Conservation (phyloP, 2,113 vertebrate genomes). For the Raphicerus campestris region DNA sequence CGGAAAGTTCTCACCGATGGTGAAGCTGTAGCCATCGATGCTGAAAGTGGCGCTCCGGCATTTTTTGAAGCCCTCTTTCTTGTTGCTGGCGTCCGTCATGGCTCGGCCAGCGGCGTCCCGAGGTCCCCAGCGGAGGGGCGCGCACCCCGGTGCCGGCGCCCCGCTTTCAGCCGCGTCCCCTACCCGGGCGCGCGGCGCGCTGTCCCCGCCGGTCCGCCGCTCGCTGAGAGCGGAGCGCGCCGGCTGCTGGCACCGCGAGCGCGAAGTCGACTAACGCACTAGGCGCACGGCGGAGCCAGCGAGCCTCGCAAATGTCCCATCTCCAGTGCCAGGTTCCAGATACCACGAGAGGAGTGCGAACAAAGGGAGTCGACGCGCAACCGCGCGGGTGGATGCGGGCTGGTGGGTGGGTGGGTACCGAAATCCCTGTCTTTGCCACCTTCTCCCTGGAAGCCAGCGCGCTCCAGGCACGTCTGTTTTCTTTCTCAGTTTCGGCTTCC, state of each 20-base stretch:
- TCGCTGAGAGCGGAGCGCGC: neutral
- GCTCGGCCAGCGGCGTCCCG: constrained; percentile 48
- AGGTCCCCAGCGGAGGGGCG: neutral
- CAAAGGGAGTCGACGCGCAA: neutral
- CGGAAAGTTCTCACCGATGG: constrained; percentile 88
- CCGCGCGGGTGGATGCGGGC: neutral
- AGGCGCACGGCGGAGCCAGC: neutral
- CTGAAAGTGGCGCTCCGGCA: constrained; percentile 95
- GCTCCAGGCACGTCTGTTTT: neutral
- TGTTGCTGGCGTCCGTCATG: constrained; percentile 89
- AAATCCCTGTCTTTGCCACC: neutral
- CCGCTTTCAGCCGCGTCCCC: neutral
- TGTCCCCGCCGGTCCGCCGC: neutral
- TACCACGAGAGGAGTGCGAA: neutral
- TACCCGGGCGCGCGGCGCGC: neutral
- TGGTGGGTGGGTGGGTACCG: neutral
- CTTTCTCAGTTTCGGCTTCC: neutral
- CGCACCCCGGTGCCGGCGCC: neutral
- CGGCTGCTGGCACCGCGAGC: neutral
- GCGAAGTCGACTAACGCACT: neutral
- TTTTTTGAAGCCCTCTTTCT: constrained; percentile 94
- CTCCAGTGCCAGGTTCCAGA: neutral
- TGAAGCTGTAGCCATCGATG: constrained; percentile 98
- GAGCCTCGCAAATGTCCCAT: neutral
- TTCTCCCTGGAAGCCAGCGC: neutral